A percentile compares a stretch with the other conserved stretches of the same genome.
Evolutionary conservation across 2,797 vertebrate species (phyloP).

Genomic region (Lerista edwardsae): DNA sequence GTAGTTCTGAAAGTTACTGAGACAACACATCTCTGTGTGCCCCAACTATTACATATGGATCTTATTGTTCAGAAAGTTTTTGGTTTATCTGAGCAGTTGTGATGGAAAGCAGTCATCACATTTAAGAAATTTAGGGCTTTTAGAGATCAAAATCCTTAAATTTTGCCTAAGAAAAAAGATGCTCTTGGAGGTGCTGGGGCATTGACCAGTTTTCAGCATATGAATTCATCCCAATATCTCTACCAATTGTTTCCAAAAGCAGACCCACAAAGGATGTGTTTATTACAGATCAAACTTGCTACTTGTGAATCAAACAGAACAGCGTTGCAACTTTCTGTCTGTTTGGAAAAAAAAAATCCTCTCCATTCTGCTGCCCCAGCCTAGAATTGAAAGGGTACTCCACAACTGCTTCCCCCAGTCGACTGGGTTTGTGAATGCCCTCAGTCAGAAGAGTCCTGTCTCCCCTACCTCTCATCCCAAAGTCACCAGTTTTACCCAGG

Average conservation of each 20-base stretch:
- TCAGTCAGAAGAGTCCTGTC: background rate
- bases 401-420: background rate
- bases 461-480: too few species aligned
- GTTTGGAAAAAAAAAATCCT: background rate
- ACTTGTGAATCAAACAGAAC: background rate
- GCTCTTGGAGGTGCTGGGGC: too few species aligned
- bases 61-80: background rate
- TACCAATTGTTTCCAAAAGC: background rate
- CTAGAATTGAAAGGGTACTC: background rate
- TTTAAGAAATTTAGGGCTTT: background rate
- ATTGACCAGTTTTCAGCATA: too few species aligned
- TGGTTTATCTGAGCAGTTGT: slow-evolving; percentile 1
- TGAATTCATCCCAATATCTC: too few species aligned
- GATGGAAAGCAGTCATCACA: background rate
- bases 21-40: background rate
- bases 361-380: background rate
- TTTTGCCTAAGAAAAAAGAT: too few species aligned
- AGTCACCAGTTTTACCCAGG: background rate
- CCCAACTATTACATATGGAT: background rate
- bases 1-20: background rate
- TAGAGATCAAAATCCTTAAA: background rate
- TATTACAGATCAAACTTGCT: background rate
- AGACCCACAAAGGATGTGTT: background rate
- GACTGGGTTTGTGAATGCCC: background rate
- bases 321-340: background rate